Base-by-base conservation (phyloP, 2,888 invertebrate species). In the Ommatoiulus sabulosus region DNA sequence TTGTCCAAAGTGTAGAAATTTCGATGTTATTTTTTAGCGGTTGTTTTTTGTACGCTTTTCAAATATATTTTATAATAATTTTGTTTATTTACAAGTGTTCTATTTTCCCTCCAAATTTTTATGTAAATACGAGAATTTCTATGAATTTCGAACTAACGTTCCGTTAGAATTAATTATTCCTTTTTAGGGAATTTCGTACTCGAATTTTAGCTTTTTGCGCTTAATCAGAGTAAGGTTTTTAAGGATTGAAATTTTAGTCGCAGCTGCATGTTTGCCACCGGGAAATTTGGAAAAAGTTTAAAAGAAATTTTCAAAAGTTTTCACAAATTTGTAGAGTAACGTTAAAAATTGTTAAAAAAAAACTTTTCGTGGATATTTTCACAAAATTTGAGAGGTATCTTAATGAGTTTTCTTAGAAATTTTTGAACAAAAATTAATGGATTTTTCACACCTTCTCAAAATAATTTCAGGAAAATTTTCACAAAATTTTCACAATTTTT, bases 301-400 rank as follows among this genome's bases (percentile, higher is more conserved):
- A 1, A 95, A 85, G 0, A 35, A 44, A 35, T 57, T 89, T 88
- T 5, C 35, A 35, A 35, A 35, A 2, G 0, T 35, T 35, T 35
- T 35, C 35, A 35, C 35, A 35, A 35, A 35, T 35, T 35, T 35
- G 15, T 86, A 86, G n/a, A 4, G 7, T 44, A n/a, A n/a, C n/a
- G n/a, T n/a, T n/a, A n/a, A n/a, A n/a, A n/a, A n/a, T n/a, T n/a
- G n/a, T n/a, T n/a, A n/a, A n/a, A n/a, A n/a, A n/a, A n/a, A n/a
- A n/a, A n/a, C n/a, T n/a, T n/a, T n/a, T n/a, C n/a, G n/a, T n/a
- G n/a, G n/a, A n/a, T n/a, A n/a, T n/a, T n/a, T n/a, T n/a, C n/a
- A n/a, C n/a, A n/a, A n/a, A n/a, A n/a, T n/a, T n/a, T n/a, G n/a
- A n/a, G n/a, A n/a, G n/a, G n/a, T n/a, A n/a, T n/a, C n/a, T n/a